Evolutionary conservation across 1,140 invertebrate species (phyloP), one percentile per base, ranked within the genome.

Genomic region (Papilio xuthus): DNA sequence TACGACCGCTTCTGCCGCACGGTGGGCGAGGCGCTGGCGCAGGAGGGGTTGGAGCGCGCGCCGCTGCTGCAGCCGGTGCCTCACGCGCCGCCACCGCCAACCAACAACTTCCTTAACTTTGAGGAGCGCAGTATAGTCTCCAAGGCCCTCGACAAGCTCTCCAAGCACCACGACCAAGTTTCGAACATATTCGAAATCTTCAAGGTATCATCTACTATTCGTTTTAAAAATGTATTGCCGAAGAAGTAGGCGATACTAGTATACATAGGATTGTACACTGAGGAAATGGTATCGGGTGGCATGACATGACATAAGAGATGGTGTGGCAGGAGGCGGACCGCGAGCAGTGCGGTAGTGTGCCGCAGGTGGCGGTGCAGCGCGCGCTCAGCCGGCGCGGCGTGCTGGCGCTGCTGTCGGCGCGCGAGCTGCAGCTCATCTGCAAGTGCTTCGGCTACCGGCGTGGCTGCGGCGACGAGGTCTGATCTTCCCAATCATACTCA

Each of bases 21-120:
- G 7, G 92, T 96, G 28, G 96, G 97, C 84, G 96, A 96, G 92
- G 95, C 96, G 28, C 95, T 97, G 76, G 95, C 95, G 2, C 95
- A 95, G 79, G 85, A 86, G 71, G 93, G 93, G 71, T 88, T 97
- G 78, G 96, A 97, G 90, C 94, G 95, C 72, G 94, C 95, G 50
- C 96, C 96, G 71, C 94, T 96, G 26, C 89, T 96, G 32, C 90
- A 95, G 60, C 96, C 96, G 0, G 82, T 96, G 1, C 94, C 95
- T 73, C 96, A 96, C 84, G 86, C 96, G 67, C 95, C 28, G 94
- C 95, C 26, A 85, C 94, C 79, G 95, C 82, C 92, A 94, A 81
- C 90, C 94, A 18, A 94, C 47, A 96, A 95, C 81, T 96, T 96
- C 93, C 94, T 97, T 9, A 96, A 96, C 92, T 96, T 95, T 83